A percentile compares a stretch with the other conserved stretches of the same genome.
phyloP scores from a whole-genome alignment of 2,797 vertebrate species.

The Chelidonichthys spinosus region DNA sequence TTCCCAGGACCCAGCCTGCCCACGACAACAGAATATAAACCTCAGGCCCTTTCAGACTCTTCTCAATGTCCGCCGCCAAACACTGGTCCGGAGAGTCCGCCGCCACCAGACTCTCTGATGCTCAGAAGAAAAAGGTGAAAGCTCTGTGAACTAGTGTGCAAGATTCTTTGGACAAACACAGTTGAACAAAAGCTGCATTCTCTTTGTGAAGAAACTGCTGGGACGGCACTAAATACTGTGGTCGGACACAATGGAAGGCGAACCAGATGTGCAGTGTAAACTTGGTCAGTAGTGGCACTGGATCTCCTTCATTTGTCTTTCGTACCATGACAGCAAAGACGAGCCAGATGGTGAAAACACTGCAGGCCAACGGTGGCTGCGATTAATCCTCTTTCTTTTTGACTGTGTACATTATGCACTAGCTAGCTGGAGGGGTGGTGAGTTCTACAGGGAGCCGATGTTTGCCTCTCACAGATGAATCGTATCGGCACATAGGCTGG shows the following conservation, averaged over 20 bases:
- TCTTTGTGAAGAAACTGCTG: not conserved
- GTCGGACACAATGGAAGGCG: not conserved
- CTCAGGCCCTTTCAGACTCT: conserved; percentile 21
- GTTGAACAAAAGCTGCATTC: not conserved
- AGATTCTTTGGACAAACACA: not conserved
- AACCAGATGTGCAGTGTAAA: not conserved
- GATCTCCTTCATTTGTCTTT: not conserved
- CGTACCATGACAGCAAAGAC: not conserved
- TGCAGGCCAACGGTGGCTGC: not conserved
- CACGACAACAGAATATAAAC: conserved; percentile 35
- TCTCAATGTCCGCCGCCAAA: conserved; percentile 27
- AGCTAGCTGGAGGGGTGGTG: not conserved
- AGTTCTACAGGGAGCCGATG: not conserved
- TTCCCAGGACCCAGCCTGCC: conserved; percentile 32
- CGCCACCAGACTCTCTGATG: not conserved
- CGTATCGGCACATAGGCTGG: no score
- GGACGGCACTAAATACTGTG: not conserved
- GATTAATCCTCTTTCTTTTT: conserved; percentile 20
- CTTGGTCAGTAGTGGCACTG: not conserved
- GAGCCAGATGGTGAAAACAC: conserved; percentile 15
- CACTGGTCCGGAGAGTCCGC: conserved; percentile 1
- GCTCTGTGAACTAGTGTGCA: not conserved
- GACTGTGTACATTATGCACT: not conserved
- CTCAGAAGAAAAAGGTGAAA: not conserved
- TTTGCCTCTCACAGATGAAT: no score